phyloP scores from a whole-genome alignment of 1,140 invertebrate species.

The Propsilocerus akamusi region DNA sequence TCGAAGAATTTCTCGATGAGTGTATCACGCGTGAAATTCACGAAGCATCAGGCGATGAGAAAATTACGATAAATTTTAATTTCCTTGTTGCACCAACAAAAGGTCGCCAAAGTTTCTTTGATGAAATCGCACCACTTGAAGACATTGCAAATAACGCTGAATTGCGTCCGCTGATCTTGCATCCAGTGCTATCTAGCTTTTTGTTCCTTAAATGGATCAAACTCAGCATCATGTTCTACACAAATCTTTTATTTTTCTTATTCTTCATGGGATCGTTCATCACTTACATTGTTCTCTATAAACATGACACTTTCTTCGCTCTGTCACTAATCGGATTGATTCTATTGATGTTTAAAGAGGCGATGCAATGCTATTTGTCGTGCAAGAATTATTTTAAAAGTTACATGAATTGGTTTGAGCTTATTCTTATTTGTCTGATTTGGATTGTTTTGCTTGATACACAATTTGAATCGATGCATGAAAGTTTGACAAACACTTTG shows the following conservation, averaged over 20 bases:
- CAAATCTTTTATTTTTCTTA: slow-evolving; percentile 51
- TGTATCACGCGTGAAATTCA: slow-evolving; percentile 43
- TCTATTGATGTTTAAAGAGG: slow-evolving; percentile 39
- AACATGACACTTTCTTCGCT: slow-evolving; percentile 8
- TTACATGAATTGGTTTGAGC: slow-evolving; percentile 50
- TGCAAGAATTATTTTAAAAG: slow-evolving; percentile 39
- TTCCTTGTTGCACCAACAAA: slow-evolving; percentile 37
- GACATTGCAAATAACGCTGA: slow-evolving; percentile 43
- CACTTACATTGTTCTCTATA: background rate
- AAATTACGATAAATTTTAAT: slow-evolving; percentile 48
- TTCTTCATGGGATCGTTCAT: slow-evolving; percentile 25
- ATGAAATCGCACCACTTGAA: slow-evolving; percentile 36
- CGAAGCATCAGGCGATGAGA: slow-evolving; percentile 35
- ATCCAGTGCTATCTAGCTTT: slow-evolving; percentile 62
- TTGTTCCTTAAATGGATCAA: slow-evolving; percentile 65
- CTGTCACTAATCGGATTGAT: slow-evolving; percentile 30
- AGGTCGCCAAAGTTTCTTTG: slow-evolving; percentile 36
- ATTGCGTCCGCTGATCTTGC: slow-evolving; percentile 44
- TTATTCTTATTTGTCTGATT: slow-evolving; percentile 38
- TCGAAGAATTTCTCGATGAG: slow-evolving; percentile 48
- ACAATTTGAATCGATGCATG: slow-evolving; percentile 16
- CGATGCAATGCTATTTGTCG: slow-evolving; percentile 44
- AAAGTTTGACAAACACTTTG: background rate
- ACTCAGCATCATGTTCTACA: slow-evolving; percentile 48
- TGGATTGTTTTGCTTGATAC: slow-evolving; percentile 30